These are phyloP conservation scores for Philhelius pedissequus DNA, from an alignment of 2,888 invertebrate species.

Conservation along the genomic window DNA sequence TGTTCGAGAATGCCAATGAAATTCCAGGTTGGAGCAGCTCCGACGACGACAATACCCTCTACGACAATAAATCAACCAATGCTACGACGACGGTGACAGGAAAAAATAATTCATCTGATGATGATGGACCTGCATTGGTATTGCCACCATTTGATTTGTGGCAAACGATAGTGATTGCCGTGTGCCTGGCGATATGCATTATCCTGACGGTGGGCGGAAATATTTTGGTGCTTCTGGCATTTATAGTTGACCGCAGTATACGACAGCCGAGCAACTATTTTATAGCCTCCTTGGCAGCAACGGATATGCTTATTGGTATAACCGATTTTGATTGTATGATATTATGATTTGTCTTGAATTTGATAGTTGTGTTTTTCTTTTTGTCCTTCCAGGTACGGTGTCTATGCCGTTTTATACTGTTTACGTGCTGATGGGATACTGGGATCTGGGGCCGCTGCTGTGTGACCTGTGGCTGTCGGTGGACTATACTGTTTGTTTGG, in stretches of 20 bases:
- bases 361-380: neutral
- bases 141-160: constrained; percentile 93
- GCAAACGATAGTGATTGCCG: constrained; percentile 93
- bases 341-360: neutral
- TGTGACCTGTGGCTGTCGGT: constrained; percentile 99
- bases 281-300: constrained; percentile 98
- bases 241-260: constrained; percentile 95
- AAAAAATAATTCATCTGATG: constrained; percentile 69
- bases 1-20: constrained; percentile 78
- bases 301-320: constrained; percentile 95
- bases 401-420: constrained; percentile 99
- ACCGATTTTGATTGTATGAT: neutral
- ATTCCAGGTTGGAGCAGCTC: constrained; percentile 74
- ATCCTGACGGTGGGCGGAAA: constrained; percentile 96
- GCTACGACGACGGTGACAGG: constrained; percentile 70
- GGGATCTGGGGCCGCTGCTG: constrained; percentile 96
- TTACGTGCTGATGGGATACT: constrained; percentile 96
- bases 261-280: constrained; percentile 99
- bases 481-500: constrained; percentile 99
- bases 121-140: constrained; percentile 80
- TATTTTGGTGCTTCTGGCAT: constrained; percentile 95
- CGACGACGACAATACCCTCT: constrained; percentile 72
- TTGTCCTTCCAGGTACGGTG: constrained; percentile 86
- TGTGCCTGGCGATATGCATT: constrained; percentile 92
- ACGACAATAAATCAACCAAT: constrained; percentile 74